Conservation (phyloP, 2,797 vertebrate genomes). For the Acanthiza pusilla region DNA sequence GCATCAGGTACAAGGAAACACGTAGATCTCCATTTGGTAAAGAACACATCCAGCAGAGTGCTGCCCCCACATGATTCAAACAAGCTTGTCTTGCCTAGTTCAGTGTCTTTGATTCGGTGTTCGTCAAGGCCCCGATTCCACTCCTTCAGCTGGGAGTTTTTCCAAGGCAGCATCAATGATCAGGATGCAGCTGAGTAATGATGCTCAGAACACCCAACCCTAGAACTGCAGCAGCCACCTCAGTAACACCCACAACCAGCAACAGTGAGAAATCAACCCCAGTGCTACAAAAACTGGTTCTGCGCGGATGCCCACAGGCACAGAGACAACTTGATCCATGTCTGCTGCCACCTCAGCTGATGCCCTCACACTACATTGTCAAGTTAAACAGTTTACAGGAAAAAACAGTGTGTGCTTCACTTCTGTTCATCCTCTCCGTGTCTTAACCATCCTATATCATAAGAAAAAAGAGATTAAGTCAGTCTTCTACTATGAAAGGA, state of each 20-base stretch:
- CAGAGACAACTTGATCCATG: background rate
- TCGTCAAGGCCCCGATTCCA: background rate
- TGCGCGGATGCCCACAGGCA: background rate
- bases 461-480: background rate
- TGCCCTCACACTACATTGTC: background rate
- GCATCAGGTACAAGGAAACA: background rate
- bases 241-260: fast-evolving
- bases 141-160: background rate
- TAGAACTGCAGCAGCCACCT: background rate
- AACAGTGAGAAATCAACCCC: fast-evolving
- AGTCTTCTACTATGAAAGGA: background rate
- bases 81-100: background rate
- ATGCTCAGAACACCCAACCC: fast-evolving
- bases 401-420: background rate
- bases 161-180: background rate
- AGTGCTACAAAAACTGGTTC: background rate
- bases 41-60: fast-evolving
- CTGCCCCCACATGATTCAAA: fast-evolving
- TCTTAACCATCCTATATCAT: conserved; percentile 15
- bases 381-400: background rate
- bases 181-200: background rate
- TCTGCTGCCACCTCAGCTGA: background rate
- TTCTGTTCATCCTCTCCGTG: background rate
- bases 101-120: background rate
- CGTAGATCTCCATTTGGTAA: too few relatives aligned